Percentiles rank a stretch among this genome's conserved stretches.
Conservation (phyloP, 2,113 vertebrate species). For the Candoia aspera region DNA sequence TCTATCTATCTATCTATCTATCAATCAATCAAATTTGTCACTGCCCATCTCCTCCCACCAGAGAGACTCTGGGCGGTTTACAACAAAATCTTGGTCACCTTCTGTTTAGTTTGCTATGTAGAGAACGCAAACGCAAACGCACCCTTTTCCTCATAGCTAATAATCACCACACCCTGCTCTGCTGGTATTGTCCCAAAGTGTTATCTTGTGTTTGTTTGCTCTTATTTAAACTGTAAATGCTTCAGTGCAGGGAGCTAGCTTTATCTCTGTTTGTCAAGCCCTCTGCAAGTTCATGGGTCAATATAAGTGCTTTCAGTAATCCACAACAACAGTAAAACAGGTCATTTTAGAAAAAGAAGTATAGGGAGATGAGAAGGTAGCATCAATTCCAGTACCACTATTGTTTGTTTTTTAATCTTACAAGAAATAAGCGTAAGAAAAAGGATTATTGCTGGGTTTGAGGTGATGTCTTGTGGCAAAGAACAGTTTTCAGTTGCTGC, state of each 20-base stretch:
- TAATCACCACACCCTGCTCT: conserved; percentile 13
- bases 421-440: background rate
- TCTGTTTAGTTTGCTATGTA: background rate
- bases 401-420: background rate
- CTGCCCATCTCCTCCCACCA: too few relatives aligned
- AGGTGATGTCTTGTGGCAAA: background rate
- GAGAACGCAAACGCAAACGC: conserved; percentile 4
- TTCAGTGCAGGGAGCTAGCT: conserved; percentile 25
- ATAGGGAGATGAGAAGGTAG: background rate
- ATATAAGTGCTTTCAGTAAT: conserved; percentile 29
- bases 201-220: conserved; percentile 21
- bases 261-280: conserved; percentile 4
- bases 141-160: conserved; percentile 22
- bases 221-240: conserved; percentile 29
- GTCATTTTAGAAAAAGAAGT: conserved; percentile 10
- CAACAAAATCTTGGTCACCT: background rate
- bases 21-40: too few relatives aligned
- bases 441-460: conserved; percentile 10
- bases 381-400: background rate
- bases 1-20: too few relatives aligned
- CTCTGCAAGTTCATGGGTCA: conserved; percentile 10
- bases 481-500: background rate
- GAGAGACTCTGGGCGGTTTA: too few relatives aligned
- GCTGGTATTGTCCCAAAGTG: conserved; percentile 21
- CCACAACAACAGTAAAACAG: conserved; percentile 23